Conservation (phyloP, 2,888 invertebrate genomes). For the Campoletis raptor region DNA sequence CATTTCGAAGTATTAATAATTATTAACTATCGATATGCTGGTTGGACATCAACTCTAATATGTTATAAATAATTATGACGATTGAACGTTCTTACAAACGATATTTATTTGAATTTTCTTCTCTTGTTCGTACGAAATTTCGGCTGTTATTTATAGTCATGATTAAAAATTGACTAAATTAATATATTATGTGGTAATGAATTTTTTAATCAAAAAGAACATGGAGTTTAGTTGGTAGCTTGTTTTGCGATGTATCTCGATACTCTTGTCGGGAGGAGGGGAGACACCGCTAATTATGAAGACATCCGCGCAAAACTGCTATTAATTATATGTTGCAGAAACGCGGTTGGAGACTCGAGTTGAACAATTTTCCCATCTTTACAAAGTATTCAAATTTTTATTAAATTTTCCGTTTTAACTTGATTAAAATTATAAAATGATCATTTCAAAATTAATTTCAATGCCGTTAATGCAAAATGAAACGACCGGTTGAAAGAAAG, state of each 20-base stretch:
- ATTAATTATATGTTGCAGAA: constrained; percentile 57
- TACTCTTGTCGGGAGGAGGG: neutral
- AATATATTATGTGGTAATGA: neutral
- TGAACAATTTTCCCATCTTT: neutral
- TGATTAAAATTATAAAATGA: neutral
- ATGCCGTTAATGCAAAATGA: neutral
- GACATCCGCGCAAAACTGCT: constrained; percentile 69
- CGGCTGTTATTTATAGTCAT: neutral
- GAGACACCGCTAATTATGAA: constrained; percentile 8
- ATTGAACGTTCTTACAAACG: neutral
- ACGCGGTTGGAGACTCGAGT: constrained; percentile 55
- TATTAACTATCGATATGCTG: neutral
- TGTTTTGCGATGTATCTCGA: neutral
- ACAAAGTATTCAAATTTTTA: too few relatives aligned
- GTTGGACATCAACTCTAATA: neutral
- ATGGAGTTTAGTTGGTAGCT: neutral
- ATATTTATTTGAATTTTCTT: neutral
- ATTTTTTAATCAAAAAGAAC: neutral
- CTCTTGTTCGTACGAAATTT: neutral
- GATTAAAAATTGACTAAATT: neutral
- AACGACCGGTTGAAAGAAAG: neutral
- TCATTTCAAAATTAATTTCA: neutral
- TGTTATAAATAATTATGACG: neutral
- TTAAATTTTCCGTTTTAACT: neutral
- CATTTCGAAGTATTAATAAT: neutral